Base-by-base conservation (phyloP, 2,113 vertebrate genomes). In the Lagopus muta region DNA sequence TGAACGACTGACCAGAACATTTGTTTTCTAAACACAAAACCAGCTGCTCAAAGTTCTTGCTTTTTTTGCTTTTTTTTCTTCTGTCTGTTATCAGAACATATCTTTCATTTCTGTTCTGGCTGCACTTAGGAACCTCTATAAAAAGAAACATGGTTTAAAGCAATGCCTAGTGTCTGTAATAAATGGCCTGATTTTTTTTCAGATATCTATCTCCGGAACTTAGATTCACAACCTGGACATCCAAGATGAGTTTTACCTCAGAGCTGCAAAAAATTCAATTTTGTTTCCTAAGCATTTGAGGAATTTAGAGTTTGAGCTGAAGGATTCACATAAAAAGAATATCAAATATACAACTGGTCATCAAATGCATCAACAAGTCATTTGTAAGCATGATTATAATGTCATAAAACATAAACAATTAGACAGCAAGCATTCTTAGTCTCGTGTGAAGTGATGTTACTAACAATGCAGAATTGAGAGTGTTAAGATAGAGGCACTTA, bases 401-500 rank as follows among this genome's bases (percentile, higher is more conserved):
- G 36, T 50, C 16, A 12, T 3, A 27, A 62, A 82, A 48, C 50
- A 47, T 3, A 82, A 45, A 47, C 30, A 38, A 25, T 57, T 32
- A 50, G 50, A 61, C 21, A 54, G 65, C 16, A 58, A 54, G 47
- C 20, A 14, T 16, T 42, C 34, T 54, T 57, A 84, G 25, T 70
- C 57, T 58, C 73, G 74, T n/a, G 61, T 69, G 62, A 70, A 85
- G 36, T 5, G 30, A 22, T 13, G 34, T 2, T 55, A 8, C 24
- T 73, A 58, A 16, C 52, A 48, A 32, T 7, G 60, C 38, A 80
- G 74, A 48, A 72, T 3, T 84, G 91, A 75, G 55, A 20, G 66
- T 64, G 48, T 28, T 21, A 78, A 90, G 85, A 36, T 43, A 77
- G 60, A 20, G 54, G 78, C 60, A 75, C 97, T 95, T 97, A 99